These are phyloP conservation scores for Triplophysa dalaica DNA, from an alignment of 2,113 vertebrate genomes.

Conservation along the genomic window DNA sequence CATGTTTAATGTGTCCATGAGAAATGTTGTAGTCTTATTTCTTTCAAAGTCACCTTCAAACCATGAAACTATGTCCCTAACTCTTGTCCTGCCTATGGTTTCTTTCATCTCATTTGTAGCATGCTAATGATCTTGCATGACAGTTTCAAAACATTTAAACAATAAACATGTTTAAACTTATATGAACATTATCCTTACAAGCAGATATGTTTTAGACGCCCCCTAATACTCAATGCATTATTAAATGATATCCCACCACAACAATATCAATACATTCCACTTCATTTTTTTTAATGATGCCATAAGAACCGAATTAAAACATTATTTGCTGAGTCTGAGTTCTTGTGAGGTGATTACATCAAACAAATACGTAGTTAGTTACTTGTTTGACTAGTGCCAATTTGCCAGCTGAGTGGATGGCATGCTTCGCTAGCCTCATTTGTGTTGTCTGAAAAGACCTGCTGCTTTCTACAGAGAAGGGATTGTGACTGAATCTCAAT, in stretches of 20 bases:
- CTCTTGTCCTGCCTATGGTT: background rate
- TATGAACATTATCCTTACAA: too few species aligned
- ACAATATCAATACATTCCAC: background rate
- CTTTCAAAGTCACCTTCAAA: slow-evolving; percentile 14
- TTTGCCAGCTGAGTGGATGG: slow-evolving; percentile 29
- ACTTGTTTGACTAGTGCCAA: slow-evolving; percentile 2
- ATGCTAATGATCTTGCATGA: background rate
- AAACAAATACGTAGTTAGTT: slow-evolving; percentile 1
- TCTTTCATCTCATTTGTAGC: background rate
- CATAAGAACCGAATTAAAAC: background rate
- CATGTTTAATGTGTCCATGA: background rate
- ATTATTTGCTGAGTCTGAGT: background rate
- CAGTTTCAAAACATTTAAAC: background rate
- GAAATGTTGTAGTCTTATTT: too few species aligned
- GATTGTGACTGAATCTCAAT: background rate
- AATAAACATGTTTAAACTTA: too few species aligned
- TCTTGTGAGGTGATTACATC: background rate
- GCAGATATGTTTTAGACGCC: background rate
- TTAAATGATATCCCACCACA: too few species aligned
- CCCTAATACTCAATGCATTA: background rate
- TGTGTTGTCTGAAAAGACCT: slow-evolving; percentile 21
- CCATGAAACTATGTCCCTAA: background rate
- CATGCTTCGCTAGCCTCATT: slow-evolving; percentile 6
- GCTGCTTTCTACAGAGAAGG: background rate
- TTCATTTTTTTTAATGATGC: background rate